Evolutionary conservation across 2,888 invertebrate species (phyloP), one percentile per base, ranked within the genome.

Genomic region (Noctuana brunneofusca): DNA sequence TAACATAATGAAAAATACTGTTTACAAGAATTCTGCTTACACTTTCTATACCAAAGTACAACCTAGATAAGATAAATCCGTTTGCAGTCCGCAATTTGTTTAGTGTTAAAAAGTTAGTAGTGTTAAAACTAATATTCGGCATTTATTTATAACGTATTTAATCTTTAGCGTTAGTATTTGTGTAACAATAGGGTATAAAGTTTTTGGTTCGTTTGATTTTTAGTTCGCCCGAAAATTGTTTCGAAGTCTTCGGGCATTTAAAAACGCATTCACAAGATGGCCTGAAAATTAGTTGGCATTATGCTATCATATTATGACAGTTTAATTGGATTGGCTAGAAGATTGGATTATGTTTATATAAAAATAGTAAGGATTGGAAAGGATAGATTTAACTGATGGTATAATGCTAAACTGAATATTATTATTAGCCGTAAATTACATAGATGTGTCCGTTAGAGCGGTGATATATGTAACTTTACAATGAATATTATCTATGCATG

Each of bases 261-360:
- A 41, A 12, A 16, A 60, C 41, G 59, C 59, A 60, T 60, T 59
- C 58, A 59, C 58, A 59, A 41, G 53, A 60, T 60, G 43, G 59
- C 59, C 59, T 60, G 32, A 46, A 53, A 53, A 43, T 46, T 60
- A 20, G 24, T 60, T 60, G 53, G 53, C 52, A 53, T 53, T 54
- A 60, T 32, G 59, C 53, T 54, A 60, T 59, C 43, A 32, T 18
- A 30, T 14, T 30, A 49, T 22, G 48, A 20, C 5, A 49, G 11
- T 12, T n/a, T 18, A n/a, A 9, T 27, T 14, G 4, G 27, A 18
- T 24, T 38, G 38, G 14, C 8, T 41, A 58, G 50, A 41, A 1
- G 16, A 9, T 48, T 8, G 30, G 18, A 18, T 18, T 43, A 48
- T n/a, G 20, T 49, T 41, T 27, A 16, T 30, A n/a, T 48, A 48